phyloP scores from a whole-genome alignment of 2,113 vertebrate genomes.

The Lampris megalopsis region DNA sequence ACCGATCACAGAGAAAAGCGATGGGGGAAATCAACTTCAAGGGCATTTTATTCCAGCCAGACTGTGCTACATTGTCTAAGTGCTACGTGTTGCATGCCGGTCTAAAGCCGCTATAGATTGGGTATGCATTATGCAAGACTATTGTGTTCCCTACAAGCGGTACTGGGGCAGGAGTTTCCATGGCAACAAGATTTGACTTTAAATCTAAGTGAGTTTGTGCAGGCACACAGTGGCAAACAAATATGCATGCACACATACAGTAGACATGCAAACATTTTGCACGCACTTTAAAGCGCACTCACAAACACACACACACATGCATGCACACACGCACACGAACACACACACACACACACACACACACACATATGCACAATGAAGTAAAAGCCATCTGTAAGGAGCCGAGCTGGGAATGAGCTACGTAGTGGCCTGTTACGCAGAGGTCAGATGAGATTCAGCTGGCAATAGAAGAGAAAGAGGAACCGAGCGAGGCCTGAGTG shows the following conservation, averaged over 20 bases:
- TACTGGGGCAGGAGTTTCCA: slow-evolving; percentile 77
- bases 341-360: slow-evolving; percentile 31
- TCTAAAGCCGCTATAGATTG: slow-evolving; percentile 60
- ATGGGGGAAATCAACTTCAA: slow-evolving; percentile 48
- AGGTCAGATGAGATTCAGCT: slow-evolving; percentile 69
- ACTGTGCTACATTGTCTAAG: slow-evolving; percentile 36
- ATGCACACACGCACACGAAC: slow-evolving; percentile 11
- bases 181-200: slow-evolving; percentile 80
- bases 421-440: slow-evolving; percentile 55
- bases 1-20: slow-evolving; percentile 18
- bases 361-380: slow-evolving; percentile 11
- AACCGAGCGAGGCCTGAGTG: slow-evolving; percentile 57
- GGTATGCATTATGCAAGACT: slow-evolving; percentile 67
- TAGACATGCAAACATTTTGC: slow-evolving; percentile 22
- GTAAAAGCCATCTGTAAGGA: slow-evolving; percentile 60
- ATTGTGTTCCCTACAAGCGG: slow-evolving; percentile 68
- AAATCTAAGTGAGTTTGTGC: slow-evolving; percentile 69
- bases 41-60: slow-evolving; percentile 5
- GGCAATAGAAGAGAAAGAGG: slow-evolving; percentile 44
- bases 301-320: slow-evolving; percentile 34
- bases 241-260: slow-evolving; percentile 30
- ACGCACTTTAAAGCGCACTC: slow-evolving; percentile 8
- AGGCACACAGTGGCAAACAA: slow-evolving; percentile 48
- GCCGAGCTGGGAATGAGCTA: slow-evolving; percentile 59
- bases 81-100: slow-evolving; percentile 47